Conservation (phyloP, 1,140 invertebrate genomes). For the Heliconius himera region DNA sequence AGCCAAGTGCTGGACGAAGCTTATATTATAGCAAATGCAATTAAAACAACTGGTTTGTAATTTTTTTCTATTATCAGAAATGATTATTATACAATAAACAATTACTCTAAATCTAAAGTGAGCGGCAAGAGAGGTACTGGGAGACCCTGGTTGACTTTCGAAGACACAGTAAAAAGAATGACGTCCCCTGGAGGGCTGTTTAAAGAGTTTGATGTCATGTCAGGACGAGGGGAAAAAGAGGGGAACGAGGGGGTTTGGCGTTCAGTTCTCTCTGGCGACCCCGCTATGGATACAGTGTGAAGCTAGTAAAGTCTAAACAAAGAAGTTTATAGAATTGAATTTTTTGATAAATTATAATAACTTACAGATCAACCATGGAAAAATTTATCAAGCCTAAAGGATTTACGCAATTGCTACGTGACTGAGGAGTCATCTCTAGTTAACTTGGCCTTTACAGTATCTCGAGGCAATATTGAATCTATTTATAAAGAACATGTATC, state of each 20-base stretch:
- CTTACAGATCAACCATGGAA: conserved; percentile 59
- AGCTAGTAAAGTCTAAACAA: too few relatives aligned
- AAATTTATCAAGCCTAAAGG: conserved; percentile 53
- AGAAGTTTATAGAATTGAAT: not conserved
- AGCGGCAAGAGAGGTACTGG: too few relatives aligned
- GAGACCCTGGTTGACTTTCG: too few relatives aligned
- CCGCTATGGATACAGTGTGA: too few relatives aligned
- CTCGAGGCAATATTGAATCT: not conserved
- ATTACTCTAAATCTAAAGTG: too few relatives aligned
- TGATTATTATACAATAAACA: too few relatives aligned
- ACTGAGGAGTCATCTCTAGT: not conserved
- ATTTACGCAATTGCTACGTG: conserved; percentile 31
- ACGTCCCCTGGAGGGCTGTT: too few relatives aligned
- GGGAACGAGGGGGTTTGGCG: too few relatives aligned
- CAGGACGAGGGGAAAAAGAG: too few relatives aligned
- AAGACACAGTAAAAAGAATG: too few relatives aligned
- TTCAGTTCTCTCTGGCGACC: too few relatives aligned
- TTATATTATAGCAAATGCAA: conserved; percentile 61
- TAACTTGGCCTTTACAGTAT: not conserved
- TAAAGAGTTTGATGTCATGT: too few relatives aligned
- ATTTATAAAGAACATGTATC: conserved; percentile 9
- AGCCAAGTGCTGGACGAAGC: conserved; percentile 71
- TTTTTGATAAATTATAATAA: not conserved
- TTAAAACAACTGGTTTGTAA: conserved; percentile 55
- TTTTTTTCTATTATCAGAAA: not conserved